These are phyloP conservation scores for Acanthurus lineatus DNA, from an alignment of 2,797 vertebrate genomes.

Conservation along the genomic window DNA sequence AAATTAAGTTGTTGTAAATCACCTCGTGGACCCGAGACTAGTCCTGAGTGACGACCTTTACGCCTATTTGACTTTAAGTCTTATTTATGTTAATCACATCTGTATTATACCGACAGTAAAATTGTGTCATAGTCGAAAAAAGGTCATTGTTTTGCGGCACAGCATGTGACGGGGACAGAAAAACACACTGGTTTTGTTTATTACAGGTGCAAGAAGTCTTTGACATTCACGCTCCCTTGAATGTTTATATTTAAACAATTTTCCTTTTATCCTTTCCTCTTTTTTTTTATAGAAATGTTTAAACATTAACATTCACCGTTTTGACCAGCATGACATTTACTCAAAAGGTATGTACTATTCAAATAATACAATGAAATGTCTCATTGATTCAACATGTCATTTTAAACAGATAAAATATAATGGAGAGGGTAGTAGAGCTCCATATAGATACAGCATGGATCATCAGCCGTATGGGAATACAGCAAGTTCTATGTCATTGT, in stretches of 20 bases:
- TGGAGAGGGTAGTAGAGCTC: constrained; percentile 3
- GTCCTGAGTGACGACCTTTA: constrained; percentile 86
- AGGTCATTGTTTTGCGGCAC: constrained; percentile 75
- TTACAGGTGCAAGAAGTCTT: not conserved
- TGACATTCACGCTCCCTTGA: not conserved
- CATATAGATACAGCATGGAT: constrained; percentile 14
- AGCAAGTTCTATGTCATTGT: constrained; percentile 26
- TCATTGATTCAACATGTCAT: constrained; percentile 33
- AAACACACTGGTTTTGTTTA: constrained; percentile 49
- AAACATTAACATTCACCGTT: constrained; percentile 35
- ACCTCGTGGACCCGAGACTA: constrained; percentile 68
- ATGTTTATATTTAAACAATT: constrained; percentile 5
- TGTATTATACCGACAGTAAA: constrained; percentile 78
- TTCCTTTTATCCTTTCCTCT: constrained; percentile 19
- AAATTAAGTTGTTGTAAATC: constrained; percentile 86
- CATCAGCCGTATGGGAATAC: constrained; percentile 32
- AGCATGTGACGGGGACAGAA: constrained; percentile 11
- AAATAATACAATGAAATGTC: constrained; percentile 24
- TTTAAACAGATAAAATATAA: constrained; percentile 33
- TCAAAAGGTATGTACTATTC: constrained; percentile 51
- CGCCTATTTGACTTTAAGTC: constrained; percentile 85
- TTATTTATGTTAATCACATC: constrained; percentile 86
- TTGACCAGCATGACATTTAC: constrained; percentile 21
- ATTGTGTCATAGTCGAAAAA: constrained; percentile 68
- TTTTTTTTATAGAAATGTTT: constrained; percentile 33